These are phyloP conservation scores for Plecturocebus donacophilus DNA, from an alignment of 2,113 vertebrate genomes.

Conservation along the genomic window DNA sequence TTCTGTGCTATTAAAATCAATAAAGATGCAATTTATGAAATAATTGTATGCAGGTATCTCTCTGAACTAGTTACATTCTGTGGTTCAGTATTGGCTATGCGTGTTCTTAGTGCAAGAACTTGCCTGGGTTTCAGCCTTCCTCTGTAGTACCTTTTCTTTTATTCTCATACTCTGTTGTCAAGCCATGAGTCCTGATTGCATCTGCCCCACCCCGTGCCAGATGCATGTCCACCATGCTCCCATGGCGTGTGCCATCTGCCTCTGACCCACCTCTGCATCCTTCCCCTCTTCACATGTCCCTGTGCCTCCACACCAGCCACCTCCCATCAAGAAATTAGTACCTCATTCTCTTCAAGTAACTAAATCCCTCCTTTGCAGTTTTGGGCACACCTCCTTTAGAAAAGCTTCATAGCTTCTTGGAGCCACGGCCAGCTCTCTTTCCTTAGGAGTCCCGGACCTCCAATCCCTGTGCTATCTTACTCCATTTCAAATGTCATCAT, in stretches of 20 bases:
- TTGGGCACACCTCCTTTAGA: neutral
- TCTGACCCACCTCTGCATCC: neutral
- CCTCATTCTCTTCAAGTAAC: neutral
- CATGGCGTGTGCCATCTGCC: fast-evolving
- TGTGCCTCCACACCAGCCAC: neutral
- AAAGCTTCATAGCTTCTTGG: neutral
- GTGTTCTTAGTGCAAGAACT: neutral
- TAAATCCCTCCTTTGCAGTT: neutral
- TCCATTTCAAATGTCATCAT: neutral
- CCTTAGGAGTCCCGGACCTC: neutral
- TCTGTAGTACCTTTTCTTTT: neutral
- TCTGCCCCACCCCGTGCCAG: fast-evolving
- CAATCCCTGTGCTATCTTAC: neutral
- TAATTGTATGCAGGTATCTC: neutral
- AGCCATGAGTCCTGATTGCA: fast-evolving
- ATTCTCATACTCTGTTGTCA: neutral
- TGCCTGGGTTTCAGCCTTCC: neutral
- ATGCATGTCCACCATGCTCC: fast-evolving
- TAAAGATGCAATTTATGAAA: constrained; percentile 63
- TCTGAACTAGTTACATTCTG: neutral
- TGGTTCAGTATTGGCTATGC: neutral
- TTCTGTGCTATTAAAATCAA: constrained; percentile 67
- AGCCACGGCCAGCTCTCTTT: too few relatives aligned
- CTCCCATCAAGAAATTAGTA: neutral
- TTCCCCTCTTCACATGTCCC: neutral